Base-by-base conservation (phyloP, 2,888 invertebrate species). In the Epinotia brunnichana region DNA sequence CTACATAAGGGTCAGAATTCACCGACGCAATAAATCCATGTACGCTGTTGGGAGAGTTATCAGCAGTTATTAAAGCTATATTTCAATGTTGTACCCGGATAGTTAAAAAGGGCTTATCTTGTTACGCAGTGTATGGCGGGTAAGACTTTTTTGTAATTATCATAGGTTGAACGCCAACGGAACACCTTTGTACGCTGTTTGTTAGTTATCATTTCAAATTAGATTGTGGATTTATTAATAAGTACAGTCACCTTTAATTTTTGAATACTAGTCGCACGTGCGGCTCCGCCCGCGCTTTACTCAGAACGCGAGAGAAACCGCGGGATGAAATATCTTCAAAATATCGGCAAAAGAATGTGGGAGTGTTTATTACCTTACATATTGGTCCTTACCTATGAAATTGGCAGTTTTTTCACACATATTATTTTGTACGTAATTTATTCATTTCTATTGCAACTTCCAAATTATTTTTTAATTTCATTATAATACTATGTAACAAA, bases 181-280 rank as follows among this genome's bases (percentile, higher is more conserved):
- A 64, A 41, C 66, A 68, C 67, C 67, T 72, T 67, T 51, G 48
- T 61, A 39, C 24, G 39, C 17, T 67, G 67, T 48, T 54, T 13
- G 67, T 61, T 72, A 71, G 64, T 66, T 61, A 67, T 61, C 15
- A 13, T 57, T 39, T 44, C 48, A 56, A 72, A 72, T 68, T 61
- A 72, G 54, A 72, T 51, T 67, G 35, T 11, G 48, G 67, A 68
- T 72, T 61, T 62, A 72, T 72, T 68, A 35, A 41, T 54, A 56
- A 57, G 61, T 62, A 62, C 29, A 68, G 56, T 70, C 44, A 0
- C 15, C 21, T 5, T 11, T 5, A 29, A 21, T 19, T 60, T 60
- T 60, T 51, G 54, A 13, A 29, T 10, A n/a, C 15, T 7, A 29
- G 29, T 1, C 7, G 29, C 29, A 4, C 29, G 29, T 7, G 29